Evolutionary conservation across 1,140 invertebrate genomes (phyloP).

Genomic region (Trichonephila inaurata): DNA sequence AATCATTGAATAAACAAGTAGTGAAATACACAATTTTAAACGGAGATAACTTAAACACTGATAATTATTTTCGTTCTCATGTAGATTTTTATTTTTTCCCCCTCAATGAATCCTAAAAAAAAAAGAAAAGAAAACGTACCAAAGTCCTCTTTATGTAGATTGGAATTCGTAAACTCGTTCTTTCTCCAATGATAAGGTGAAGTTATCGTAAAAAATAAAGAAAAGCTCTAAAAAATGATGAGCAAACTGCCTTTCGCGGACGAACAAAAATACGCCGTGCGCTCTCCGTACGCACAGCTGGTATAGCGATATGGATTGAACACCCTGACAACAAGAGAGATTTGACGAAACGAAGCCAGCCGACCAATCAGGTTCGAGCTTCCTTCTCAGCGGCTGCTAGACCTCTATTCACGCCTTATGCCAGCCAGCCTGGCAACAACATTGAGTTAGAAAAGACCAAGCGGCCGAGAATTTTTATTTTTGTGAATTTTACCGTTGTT

Average conservation of each 20-base stretch:
- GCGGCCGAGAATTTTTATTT: slow-evolving; percentile 16
- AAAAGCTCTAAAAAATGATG: slow-evolving; percentile 39
- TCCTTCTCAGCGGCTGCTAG: slow-evolving; percentile 45
- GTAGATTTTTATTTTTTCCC: neutral
- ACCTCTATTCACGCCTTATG: slow-evolving; percentile 51
- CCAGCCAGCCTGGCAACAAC: slow-evolving; percentile 67
- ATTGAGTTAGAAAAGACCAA: neutral
- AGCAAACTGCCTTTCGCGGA: neutral
- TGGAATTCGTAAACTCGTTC: neutral
- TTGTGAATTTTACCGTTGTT: neutral
- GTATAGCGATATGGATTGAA: slow-evolving; percentile 54
- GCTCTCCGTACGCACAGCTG: slow-evolving; percentile 61
- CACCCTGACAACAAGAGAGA: slow-evolving; percentile 72
- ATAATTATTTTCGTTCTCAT: neutral
- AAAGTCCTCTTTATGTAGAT: slow-evolving; percentile 5
- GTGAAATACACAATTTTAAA: neutral
- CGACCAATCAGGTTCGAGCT: slow-evolving; percentile 67
- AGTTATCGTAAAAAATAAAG: neutral
- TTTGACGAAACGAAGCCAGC: slow-evolving; percentile 23
- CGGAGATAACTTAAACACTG: neutral
- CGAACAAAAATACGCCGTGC: slow-evolving; percentile 17
- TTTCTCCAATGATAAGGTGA: neutral
- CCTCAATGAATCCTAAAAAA: neutral
- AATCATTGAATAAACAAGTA: neutral
- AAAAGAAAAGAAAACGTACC: slow-evolving; percentile 30